Conservation (phyloP, 2,113 vertebrate genomes). For the Channa maculata region DNA sequence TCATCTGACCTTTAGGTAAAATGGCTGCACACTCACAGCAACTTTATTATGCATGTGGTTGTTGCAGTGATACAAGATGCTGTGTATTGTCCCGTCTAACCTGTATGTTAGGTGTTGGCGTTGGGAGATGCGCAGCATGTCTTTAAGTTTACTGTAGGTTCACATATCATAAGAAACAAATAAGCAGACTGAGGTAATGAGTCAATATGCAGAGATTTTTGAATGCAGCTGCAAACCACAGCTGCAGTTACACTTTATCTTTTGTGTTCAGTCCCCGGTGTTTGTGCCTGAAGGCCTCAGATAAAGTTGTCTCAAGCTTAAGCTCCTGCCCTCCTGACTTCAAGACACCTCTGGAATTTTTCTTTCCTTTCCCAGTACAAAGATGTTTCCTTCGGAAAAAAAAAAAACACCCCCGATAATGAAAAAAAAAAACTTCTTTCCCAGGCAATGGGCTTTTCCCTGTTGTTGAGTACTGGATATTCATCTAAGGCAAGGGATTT, state of each 20-base stretch:
- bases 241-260: constrained; percentile 7
- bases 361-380: constrained; percentile 33
- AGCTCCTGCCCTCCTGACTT: constrained; percentile 59
- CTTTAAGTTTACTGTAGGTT: neutral
- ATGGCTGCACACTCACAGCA: neutral
- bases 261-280: neutral
- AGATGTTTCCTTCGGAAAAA: constrained; percentile 71
- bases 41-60: neutral
- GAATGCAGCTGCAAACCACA: neutral
- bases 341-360: constrained; percentile 38
- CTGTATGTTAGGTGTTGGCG: neutral
- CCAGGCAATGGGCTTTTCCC: constrained; percentile 39
- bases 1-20: neutral
- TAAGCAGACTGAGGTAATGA: neutral
- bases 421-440: constrained; percentile 47
- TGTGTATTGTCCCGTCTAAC: neutral
- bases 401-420: constrained; percentile 73
- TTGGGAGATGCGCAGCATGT: constrained; percentile 3
- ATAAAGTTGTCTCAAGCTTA: constrained; percentile 54
- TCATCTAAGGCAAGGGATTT: constrained; percentile 37
- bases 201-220: neutral
- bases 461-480: constrained; percentile 26
- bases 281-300: constrained; percentile 57
- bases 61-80: neutral
- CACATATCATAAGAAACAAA: constrained; percentile 1